Percentiles rank a stretch among this genome's conserved stretches.
Conservation (phyloP, 2,113 vertebrate genomes). For the Rhinogobius similis region DNA sequence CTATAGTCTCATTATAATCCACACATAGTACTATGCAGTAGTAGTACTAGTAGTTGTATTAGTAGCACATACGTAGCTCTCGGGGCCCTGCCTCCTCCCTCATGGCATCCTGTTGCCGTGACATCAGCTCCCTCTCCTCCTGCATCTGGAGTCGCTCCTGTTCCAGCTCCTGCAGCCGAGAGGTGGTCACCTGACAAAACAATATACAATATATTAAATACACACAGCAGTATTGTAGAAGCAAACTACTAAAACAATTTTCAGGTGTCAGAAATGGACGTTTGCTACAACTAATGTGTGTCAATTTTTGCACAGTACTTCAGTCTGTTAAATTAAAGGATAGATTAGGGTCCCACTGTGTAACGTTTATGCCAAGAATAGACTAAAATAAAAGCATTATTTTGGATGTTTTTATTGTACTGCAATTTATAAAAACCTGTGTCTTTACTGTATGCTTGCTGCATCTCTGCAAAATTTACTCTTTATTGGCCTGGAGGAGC, state of each 20-base stretch:
- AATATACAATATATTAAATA: neutral
- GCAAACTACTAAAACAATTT: neutral
- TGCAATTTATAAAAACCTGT: too few relatives aligned
- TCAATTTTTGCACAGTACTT: too few relatives aligned
- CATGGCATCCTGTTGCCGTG: slow-evolving; percentile 90
- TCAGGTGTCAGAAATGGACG: neutral
- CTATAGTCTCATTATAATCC: neutral
- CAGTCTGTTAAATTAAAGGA: too few relatives aligned
- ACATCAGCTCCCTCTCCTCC: slow-evolving; percentile 86
- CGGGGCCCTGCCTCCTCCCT: slow-evolving; percentile 82
- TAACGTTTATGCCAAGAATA: too few relatives aligned
- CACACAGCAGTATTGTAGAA: neutral
- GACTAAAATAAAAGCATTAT: too few relatives aligned
- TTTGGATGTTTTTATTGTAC: too few relatives aligned
- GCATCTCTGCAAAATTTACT: too few relatives aligned
- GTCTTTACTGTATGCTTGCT: too few relatives aligned
- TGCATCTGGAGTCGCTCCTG: slow-evolving; percentile 86
- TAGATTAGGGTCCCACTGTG: too few relatives aligned
- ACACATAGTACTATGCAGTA: neutral
- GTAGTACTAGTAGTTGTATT: neutral
- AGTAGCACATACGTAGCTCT: slow-evolving; percentile 89
- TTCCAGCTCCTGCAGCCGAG: slow-evolving; percentile 90
- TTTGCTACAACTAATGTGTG: neutral
- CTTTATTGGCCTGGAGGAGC: too few relatives aligned
- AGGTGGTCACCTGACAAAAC: slow-evolving; percentile 75